Base-by-base conservation (phyloP, 2,888 invertebrate species). In the Archips xylosteana region DNA sequence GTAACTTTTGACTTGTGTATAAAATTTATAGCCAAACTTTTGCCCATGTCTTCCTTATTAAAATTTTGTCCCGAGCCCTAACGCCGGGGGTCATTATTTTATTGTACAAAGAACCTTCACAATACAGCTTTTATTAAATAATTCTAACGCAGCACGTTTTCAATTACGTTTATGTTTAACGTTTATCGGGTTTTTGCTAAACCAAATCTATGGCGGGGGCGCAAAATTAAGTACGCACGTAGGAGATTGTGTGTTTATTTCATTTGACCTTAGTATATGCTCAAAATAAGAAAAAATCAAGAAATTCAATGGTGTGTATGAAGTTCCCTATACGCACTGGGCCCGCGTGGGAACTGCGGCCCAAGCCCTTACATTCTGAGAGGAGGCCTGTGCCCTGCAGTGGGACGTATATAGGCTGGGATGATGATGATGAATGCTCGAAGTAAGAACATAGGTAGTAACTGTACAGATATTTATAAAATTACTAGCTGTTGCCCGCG, bases 11-110 rank as follows among this genome's bases (percentile, higher is more conserved):
- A 32, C 57, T 36, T 10, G 9, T 12, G 39, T 15, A 42, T 67
- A 9, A 57, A 57, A 67, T 67, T 67, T 67, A 67, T 67, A 54
- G 51, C 54, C 8, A 45, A 67, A 67, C 66, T 67, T 67, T 39
- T 23, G 2, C 39, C 15, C 36, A 67, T 67, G 66, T 54, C 57
- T 67, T 67, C 66, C 57, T 42, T 57, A 67, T 67, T 67, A 67
- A 67, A 67, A 67, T 57, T 23, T 36, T 54, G 66, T 57, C 57
- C 3, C n/a, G 36, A 6, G 15, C 15, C 36, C 47, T 32, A 32
- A 13, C n/a, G 54, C 66, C 54, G n/a, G 45, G 45, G 47, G 54
- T 36, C 13, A 54, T 66, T 66, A 51, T 65, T 49, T 39, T 49
- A 34, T 49, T 64, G 34, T 36, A 23, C 8, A 59, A 49, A n/a